These are phyloP conservation scores for Eupithecia inturbata DNA, from an alignment of 2,888 invertebrate genomes.

Conservation along the genomic window DNA sequence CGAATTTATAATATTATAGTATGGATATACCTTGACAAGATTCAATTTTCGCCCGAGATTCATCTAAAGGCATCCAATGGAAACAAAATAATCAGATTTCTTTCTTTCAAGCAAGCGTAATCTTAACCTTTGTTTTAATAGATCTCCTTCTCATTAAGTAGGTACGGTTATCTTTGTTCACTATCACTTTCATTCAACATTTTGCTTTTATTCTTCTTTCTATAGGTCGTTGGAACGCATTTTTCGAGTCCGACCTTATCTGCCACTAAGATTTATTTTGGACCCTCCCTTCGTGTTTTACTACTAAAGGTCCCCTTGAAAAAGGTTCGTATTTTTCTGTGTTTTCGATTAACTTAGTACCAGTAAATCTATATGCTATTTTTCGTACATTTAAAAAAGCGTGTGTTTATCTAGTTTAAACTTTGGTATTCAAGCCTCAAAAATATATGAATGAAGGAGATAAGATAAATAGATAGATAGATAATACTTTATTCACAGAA, in stretches of 20 bases:
- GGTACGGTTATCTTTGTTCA: slow-evolving; percentile 35
- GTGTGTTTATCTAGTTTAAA: neutral
- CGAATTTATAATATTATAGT: too few species aligned
- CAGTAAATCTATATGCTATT: neutral
- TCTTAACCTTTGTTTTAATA: slow-evolving; percentile 13
- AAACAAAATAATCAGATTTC: slow-evolving; percentile 10
- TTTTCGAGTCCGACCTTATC: slow-evolving; percentile 36
- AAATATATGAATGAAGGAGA: neutral
- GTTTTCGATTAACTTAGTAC: neutral
- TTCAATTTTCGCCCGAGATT: neutral
- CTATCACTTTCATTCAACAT: slow-evolving; percentile 44
- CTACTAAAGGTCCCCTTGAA: slow-evolving; percentile 28
- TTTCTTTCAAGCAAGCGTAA: slow-evolving; percentile 6
- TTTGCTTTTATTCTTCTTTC: slow-evolving; percentile 56
- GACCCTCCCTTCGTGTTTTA: slow-evolving; percentile 30
- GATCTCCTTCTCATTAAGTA: slow-evolving; percentile 30
- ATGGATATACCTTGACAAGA: neutral
- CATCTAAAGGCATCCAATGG: neutral
- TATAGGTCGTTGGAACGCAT: slow-evolving; percentile 48
- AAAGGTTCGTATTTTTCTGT: slow-evolving; percentile 17
- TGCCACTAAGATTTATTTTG: slow-evolving; percentile 35
- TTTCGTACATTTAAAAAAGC: neutral
- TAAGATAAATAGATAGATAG: too few species aligned
- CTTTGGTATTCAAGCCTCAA: neutral
- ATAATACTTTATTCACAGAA: too few species aligned